phyloP scores from a whole-genome alignment of 2,888 invertebrate species.

The Brachypalpus laphriformis region DNA sequence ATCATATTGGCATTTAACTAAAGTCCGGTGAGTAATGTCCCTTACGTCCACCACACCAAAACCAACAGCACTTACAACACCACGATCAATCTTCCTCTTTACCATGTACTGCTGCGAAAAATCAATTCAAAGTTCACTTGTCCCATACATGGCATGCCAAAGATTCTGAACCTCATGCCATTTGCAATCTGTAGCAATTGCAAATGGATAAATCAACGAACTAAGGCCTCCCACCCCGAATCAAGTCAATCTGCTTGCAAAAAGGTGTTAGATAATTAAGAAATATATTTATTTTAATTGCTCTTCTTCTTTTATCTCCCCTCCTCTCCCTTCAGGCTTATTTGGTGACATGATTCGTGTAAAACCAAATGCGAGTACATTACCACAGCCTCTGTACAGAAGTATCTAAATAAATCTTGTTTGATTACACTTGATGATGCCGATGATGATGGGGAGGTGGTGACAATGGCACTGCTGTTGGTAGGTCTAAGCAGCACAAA shows the following conservation, averaged over 20 bases:
- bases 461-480: neutral
- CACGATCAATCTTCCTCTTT: conserved; percentile 51
- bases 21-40: conserved; percentile 28
- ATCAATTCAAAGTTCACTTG: conserved; percentile 66
- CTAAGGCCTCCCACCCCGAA: conserved; percentile 27
- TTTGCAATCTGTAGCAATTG: conserved; percentile 1
- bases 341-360: conserved; percentile 20
- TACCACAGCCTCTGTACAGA: conserved; percentile 13
- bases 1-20: conserved; percentile 63
- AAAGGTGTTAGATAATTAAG: conserved; percentile 72
- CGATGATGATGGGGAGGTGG: conserved; percentile 11
- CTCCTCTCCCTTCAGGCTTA: neutral
- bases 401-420: conserved; percentile 66
- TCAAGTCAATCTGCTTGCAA: conserved; percentile 33
- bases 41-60: conserved; percentile 63
- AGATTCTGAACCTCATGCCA: conserved; percentile 49
- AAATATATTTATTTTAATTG: conserved; percentile 70
- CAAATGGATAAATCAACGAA: conserved; percentile 33
- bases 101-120: conserved; percentile 14
- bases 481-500: conserved; percentile 34
- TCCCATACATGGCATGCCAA: conserved; percentile 55
- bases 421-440: conserved; percentile 38
- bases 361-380: conserved; percentile 4
- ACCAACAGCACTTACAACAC: conserved; percentile 45
- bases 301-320: neutral